Percentiles rank a stretch among this genome's conserved stretches.
phyloP scores from a whole-genome alignment of 1,140 invertebrate genomes.

The Plectrocnemia conspersa region DNA sequence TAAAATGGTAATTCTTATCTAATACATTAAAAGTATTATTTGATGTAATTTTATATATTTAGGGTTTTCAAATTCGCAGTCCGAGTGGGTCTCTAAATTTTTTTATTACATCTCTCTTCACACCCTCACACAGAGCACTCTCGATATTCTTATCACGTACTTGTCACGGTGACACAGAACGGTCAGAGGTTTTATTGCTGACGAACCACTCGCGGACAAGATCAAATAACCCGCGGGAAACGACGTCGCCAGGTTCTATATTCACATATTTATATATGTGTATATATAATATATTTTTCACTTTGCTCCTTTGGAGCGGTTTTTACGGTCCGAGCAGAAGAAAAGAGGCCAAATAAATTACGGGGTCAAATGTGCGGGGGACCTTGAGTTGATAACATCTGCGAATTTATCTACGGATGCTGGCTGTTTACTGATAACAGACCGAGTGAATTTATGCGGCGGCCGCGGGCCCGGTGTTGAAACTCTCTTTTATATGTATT shows the following conservation, averaged over 20 bases:
- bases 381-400: conserved; percentile 5
- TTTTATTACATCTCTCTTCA: too few relatives aligned
- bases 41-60: too few relatives aligned
- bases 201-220: conserved; percentile 19
- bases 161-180: conserved; percentile 13
- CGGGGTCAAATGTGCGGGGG: background rate
- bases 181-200: conserved; percentile 20
- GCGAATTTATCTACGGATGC: conserved; percentile 9
- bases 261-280: too few relatives aligned
- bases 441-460: conserved; percentile 3
- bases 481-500: background rate
- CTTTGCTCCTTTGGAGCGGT: too few relatives aligned
- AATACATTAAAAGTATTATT: too few relatives aligned
- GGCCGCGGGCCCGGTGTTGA: background rate
- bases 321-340: too few relatives aligned
- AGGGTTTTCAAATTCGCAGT: too few relatives aligned
- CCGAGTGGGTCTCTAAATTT: too few relatives aligned
- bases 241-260: too few relatives aligned
- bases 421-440: conserved; percentile 7
- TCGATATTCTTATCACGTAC: conserved; percentile 16
- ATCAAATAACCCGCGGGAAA: conserved; percentile 25
- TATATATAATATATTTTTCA: too few relatives aligned
- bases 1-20: too few relatives aligned
- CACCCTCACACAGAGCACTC: too few relatives aligned
- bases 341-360: conserved; percentile 5